Base-by-base conservation (phyloP, 2,888 invertebrate genomes). In the Drosophila greeni region DNA sequence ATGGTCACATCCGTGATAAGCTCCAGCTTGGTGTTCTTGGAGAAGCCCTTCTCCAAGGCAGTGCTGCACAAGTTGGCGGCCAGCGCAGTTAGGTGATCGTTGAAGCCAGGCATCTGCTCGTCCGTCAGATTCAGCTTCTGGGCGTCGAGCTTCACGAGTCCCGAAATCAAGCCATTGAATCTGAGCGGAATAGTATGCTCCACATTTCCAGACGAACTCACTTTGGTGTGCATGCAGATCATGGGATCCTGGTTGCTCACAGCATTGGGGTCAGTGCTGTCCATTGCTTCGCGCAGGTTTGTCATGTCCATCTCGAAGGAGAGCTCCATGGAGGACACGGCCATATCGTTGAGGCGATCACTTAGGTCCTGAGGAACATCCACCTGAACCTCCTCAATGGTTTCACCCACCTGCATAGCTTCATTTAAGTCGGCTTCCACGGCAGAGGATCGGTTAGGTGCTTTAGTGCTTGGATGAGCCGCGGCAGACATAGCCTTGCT, bases 241-340 rank as follows among this genome's bases (percentile, higher is more conserved):
- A 77, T 66, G 0, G 80, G 60, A n/a, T 72, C 57, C 2, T 34
- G 45, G 2, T 12, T 20, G 14, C 1, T 9, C 1, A 20, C 11
- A 2, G 18, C 12, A 1, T 48, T 24, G 2, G 8, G 0, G 3
- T 14, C 42, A 11, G 29, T 16, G 11, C 12, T 23, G 1, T n/a
- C 23, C 0, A 87, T 55, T 0, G 82, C 85, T 36, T 85, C 77
- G 1, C 70, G 73, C 4, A 86, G 67, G 55, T 76, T 84, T 2
- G 84, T 79, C 82, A 86, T 82, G 20, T 87, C 77, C 86, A 86
- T 85, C 43, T 87, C 85, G 7, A 87, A 86, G 6, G 85, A 79
- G 51, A 86, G 42, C 14, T 87, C 73, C 85, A 86, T 84, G 1
- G 86, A 86, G 1, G 85, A 66, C 20, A 86, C 74, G 16, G 86